Evolutionary conservation across 2,888 invertebrate species (phyloP), one percentile per base, ranked within the genome.

Genomic region (Lasius platythorax): DNA sequence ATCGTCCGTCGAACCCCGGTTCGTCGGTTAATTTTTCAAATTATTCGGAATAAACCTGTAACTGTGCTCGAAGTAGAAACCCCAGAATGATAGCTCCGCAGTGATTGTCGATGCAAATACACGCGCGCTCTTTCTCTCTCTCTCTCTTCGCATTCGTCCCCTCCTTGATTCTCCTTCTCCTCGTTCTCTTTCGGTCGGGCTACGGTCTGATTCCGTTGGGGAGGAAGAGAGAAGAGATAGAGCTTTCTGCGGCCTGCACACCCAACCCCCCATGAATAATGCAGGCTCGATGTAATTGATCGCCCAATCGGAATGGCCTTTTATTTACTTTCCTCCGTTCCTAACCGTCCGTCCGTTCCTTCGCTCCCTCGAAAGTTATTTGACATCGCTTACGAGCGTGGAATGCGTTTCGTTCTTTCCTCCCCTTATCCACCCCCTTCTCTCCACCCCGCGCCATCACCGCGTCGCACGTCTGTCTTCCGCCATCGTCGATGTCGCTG

Each of bases 291-390:
- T 94, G 94, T 94, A 94, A 94, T 94, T 94, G 94, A 94, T 94
- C 94, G 94, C 92, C 94, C 94, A 94, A 94, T 94, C 93, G 94
- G 94, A 94, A 94, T 94, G 94, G 94, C 94, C 94, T 94, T 94
- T 94, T 94, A 94, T 94, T 94, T 94, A 94, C 94, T 94, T 94
- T 94, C 92, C 93, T 93, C 92, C 93, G 90, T 92, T 94, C 90
- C 87, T 89, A 91, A 89, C 89, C 90, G 92, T 90, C 90, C 92
- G 91, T 92, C 90, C 92, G 92, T 91, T 92, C 92, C 90, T 92
- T 90, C 91, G 90, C 86, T 91, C 89, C 87, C 90, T 91, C 86
- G 90, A 92, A 94, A 94, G 93, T 94, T 94, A 94, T 94, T 94
- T 93, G 94, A 94, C 93, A 93, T 94, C 93, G 92, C 92, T 93